These are phyloP conservation scores for Zaprionus lachaisei DNA, from an alignment of 1,140 invertebrate species.

Conservation along the genomic window DNA sequence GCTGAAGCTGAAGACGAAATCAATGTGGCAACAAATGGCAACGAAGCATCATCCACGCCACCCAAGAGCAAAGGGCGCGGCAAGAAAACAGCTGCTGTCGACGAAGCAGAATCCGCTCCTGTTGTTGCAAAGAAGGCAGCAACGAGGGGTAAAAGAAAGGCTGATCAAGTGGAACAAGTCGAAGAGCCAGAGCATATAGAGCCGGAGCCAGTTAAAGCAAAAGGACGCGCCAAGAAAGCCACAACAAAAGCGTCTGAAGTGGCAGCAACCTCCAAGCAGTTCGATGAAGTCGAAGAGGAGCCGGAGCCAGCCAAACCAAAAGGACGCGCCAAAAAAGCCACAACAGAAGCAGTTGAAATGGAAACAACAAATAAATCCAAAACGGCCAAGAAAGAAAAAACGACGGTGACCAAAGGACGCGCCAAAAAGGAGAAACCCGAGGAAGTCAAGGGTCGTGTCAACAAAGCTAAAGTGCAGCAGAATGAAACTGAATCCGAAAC, in stretches of 20 bases:
- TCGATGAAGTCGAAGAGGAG: neutral
- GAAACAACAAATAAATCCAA: neutral
- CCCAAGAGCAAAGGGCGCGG: constrained; percentile 27
- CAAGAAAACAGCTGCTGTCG: constrained; percentile 37
- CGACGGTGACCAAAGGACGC: constrained; percentile 9
- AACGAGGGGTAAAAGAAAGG: constrained; percentile 15
- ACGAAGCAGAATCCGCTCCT: neutral
- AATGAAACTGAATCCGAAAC: neutral
- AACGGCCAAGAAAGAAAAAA: neutral
- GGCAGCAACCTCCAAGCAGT: constrained; percentile 26
- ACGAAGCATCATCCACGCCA: constrained; percentile 1
- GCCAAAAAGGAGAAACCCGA: constrained; percentile 36
- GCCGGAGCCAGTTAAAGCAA: constrained; percentile 37
- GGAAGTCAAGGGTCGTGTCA: constrained; percentile 7
- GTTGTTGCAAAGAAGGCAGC: constrained; percentile 1
- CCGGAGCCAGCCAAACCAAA: constrained; percentile 15
- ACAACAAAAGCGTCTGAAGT: constrained; percentile 26
- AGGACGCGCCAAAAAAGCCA: constrained; percentile 37
- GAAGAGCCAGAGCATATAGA: constrained; percentile 18
- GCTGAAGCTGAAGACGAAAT: constrained; percentile 16
- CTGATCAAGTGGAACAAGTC: neutral
- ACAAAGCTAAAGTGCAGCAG: constrained; percentile 20
- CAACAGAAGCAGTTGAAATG: neutral
- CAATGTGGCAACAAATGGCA: constrained; percentile 22
- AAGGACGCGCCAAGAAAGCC: constrained; percentile 56